Percentiles rank a stretch among this genome's conserved stretches.
Conservation (phyloP, 1,140 invertebrate genomes). For the Drosophila saltans region DNA sequence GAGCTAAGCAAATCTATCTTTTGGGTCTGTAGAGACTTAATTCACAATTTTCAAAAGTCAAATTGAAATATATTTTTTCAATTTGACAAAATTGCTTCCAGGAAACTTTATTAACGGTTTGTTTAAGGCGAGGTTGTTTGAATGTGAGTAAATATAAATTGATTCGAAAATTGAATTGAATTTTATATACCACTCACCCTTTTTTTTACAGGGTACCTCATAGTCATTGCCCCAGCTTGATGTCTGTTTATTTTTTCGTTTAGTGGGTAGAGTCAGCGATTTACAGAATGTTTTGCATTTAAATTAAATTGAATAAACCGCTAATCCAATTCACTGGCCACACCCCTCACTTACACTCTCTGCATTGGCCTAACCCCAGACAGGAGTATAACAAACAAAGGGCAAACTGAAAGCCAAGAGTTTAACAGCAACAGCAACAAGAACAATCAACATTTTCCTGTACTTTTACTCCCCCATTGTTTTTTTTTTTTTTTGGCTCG, state of each 20-base stretch:
- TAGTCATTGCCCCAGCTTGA: neutral
- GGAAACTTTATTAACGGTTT: too few relatives aligned
- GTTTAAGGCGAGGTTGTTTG: too few relatives aligned
- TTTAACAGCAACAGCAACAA: constrained; percentile 29
- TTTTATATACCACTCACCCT: neutral
- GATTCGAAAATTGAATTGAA: too few relatives aligned
- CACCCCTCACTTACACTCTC: constrained; percentile 5
- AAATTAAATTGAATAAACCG: constrained; percentile 76
- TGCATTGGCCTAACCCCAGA: neutral
- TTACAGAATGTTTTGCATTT: constrained; percentile 72
- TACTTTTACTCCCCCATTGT: constrained; percentile 6
- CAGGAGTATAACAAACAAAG: constrained; percentile 47
- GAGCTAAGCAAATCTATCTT: too few relatives aligned
- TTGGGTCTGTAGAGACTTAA: too few relatives aligned
- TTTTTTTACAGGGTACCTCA: neutral
- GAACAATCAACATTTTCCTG: constrained; percentile 49
- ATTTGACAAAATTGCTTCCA: too few relatives aligned
- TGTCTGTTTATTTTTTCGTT: constrained; percentile 6
- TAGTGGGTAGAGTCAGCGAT: constrained; percentile 42
- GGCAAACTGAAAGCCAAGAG: constrained; percentile 33
- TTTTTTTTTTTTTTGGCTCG: neutral
- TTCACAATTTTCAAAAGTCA: too few relatives aligned
- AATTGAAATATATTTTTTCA: too few relatives aligned
- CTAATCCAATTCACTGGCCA: constrained; percentile 66
- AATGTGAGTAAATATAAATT: too few relatives aligned